A percentile compares a stretch with the other conserved stretches of the same genome.
These are phyloP conservation scores for Heliothis virescens DNA, from an alignment of 1,140 invertebrate species.

Conservation along the genomic window DNA sequence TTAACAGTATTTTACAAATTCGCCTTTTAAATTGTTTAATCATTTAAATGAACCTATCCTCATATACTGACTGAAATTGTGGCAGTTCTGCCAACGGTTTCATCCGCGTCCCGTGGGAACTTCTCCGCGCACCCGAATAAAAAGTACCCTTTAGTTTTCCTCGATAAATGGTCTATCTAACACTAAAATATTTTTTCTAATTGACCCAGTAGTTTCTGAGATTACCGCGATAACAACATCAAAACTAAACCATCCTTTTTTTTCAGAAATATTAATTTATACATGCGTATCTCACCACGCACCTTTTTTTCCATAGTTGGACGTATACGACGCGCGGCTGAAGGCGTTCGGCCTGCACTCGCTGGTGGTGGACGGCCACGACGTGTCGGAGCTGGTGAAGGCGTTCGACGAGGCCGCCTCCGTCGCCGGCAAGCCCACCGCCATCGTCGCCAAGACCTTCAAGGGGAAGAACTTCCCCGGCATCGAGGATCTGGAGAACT, in stretches of 20 bases:
- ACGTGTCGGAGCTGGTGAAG: constrained; percentile 95
- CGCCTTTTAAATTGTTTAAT: no score
- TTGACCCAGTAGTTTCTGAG: no score
- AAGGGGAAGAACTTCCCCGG: constrained; percentile 96
- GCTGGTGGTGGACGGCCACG: constrained; percentile 98
- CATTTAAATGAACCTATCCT: no score
- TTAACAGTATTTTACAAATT: no score
- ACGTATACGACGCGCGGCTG: constrained; percentile 94
- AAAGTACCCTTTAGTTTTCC: no score
- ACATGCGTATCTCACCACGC: background rate
- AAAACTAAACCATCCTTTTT: background rate
- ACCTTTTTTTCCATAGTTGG: constrained; percentile 87
- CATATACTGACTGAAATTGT: no score
- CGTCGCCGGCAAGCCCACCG: constrained; percentile 95
- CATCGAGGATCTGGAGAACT: constrained; percentile 97
- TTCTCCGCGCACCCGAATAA: no score
- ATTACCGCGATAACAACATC: no score
- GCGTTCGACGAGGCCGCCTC: constrained; percentile 93
- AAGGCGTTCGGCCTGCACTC: constrained; percentile 98
- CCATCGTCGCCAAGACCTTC: constrained; percentile 97
- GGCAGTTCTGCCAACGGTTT: no score
- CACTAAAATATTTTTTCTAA: no score
- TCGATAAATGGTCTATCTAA: no score
- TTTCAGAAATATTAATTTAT: background rate
- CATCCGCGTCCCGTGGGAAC: no score